Percentiles rank a stretch among this genome's conserved stretches.
Evolutionary conservation across 2,888 invertebrate species (phyloP).

Genomic region (Leucozona laternaria): DNA sequence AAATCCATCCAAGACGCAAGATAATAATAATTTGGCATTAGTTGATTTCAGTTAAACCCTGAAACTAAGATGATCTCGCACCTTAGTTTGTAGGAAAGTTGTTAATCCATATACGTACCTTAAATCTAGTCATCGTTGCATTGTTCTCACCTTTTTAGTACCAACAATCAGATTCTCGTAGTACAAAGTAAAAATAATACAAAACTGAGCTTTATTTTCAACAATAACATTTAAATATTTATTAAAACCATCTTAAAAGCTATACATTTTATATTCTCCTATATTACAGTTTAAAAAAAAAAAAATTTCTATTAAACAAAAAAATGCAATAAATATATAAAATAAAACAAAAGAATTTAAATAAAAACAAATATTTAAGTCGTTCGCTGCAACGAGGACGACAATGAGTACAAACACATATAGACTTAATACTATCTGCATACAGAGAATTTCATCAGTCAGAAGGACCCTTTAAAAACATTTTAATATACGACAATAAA

Average conservation of each 20-base stretch:
- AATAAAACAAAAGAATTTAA: not conserved
- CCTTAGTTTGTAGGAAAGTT: too few relatives aligned
- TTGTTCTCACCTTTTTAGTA: too few relatives aligned
- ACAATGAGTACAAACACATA: slow-evolving; percentile 1
- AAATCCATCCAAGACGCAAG: too few relatives aligned
- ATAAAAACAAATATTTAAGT: not conserved
- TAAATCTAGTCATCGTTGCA: too few relatives aligned
- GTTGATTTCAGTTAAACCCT: too few relatives aligned
- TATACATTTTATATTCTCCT: slow-evolving; percentile 33
- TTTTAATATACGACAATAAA: slow-evolving; percentile 71
- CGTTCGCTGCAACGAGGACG: slow-evolving; percentile 36
- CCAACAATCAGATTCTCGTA: too few relatives aligned
- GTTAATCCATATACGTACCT: too few relatives aligned
- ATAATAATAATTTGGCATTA: too few relatives aligned
- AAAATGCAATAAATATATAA: slow-evolving; percentile 70
- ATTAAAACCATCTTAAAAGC: slow-evolving; percentile 50
- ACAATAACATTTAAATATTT: slow-evolving; percentile 52
- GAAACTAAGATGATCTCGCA: too few relatives aligned
- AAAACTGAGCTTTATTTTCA: too few relatives aligned
- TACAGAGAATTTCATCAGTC: slow-evolving; percentile 73
- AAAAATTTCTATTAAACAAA: slow-evolving; percentile 51
- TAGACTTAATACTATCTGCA: slow-evolving; percentile 71
- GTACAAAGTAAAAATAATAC: too few relatives aligned
- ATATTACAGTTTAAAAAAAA: slow-evolving; percentile 26
- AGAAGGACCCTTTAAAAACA: slow-evolving; percentile 52